Evolutionary conservation across 1,140 invertebrate species (phyloP), one percentile per base, ranked within the genome.

Genomic region (Pseudobourletiella spinata): DNA sequence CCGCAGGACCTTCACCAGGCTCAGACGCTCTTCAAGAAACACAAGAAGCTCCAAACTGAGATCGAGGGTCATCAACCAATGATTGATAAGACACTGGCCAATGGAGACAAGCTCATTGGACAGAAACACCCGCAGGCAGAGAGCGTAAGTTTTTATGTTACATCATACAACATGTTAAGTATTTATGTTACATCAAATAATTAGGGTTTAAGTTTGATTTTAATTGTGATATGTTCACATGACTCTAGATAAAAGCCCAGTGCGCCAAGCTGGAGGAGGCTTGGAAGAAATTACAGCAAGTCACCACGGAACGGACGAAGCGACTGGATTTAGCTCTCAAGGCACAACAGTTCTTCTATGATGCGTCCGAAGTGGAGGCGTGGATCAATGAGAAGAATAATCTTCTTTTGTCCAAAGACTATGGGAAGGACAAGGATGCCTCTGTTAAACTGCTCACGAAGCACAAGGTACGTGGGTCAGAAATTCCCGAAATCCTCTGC

Each of bases 1-100:
- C 87, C 88, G 1, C 81, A 86, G 55, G 93, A 90, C 76, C 77
- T 98, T 30, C 86, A 94, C 71, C 91, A 95, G 74, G 91, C 92
- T 0, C 91, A 95, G 72, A 89, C 86, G 15, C 79, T 94, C 14
- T 83, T 87, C 68, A 98, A 97, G 76, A 96, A 96, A 76, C 93
- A 97, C 75, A 89, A 86, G 71, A 94, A 95, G 77, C 77, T 95
- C 25, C 85, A 89, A 71, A 85, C 85, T 1, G 92, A 96, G 78
- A 85, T 95, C 62, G 75, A 77, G 14, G 89, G 88, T 0, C 86
- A 94, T 74, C 81, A 86, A 71, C 84, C 86, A 15, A 83, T 87
- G 75, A 90, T 95, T 59, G 85, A 88, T 57, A 86, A 89, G 68
- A 85, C 85, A 22, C 71, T 94, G n/a, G 79, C 80, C 43, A 82